Conservation (phyloP, 1,140 invertebrate genomes). For the Drosophila insularis region DNA sequence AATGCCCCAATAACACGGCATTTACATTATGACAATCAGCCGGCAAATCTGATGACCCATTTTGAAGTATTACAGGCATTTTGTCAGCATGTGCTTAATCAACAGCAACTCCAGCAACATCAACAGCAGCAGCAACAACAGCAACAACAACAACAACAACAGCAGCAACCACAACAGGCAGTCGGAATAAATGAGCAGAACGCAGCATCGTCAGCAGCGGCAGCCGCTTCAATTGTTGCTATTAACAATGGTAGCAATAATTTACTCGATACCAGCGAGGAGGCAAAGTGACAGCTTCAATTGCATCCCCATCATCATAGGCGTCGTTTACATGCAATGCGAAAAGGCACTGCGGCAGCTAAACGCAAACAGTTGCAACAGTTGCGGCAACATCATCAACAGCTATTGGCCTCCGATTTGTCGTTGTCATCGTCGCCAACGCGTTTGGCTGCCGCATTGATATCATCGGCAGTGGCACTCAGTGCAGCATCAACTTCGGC, state of each 20-base stretch:
- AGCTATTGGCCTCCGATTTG: conserved; percentile 51
- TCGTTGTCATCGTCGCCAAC: conserved; percentile 49
- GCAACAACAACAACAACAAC: conserved; percentile 19
- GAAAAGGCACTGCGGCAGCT: conserved; percentile 63
- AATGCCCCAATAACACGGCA: conserved; percentile 85
- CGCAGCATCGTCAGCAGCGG: neutral
- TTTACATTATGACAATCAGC: conserved; percentile 87
- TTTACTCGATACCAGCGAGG: conserved; percentile 64
- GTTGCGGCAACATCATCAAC: conserved; percentile 63
- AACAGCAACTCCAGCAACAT: conserved; percentile 60
- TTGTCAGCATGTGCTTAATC: conserved; percentile 77
- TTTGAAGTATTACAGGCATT: conserved; percentile 87
- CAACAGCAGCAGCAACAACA: conserved; percentile 53
- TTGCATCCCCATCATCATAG: conserved; percentile 71
- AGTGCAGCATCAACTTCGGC: conserved; percentile 58
- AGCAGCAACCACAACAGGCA: conserved; percentile 31
- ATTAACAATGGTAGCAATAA: conserved; percentile 55
- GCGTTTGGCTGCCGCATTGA: conserved; percentile 67
- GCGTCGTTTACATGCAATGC: conserved; percentile 76
- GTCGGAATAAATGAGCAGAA: conserved; percentile 25
- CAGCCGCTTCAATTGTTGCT: conserved; percentile 14
- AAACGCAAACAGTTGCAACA: conserved; percentile 69
- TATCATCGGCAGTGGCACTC: conserved; percentile 67
- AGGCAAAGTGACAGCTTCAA: conserved; percentile 81
- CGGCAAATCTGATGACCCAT: conserved; percentile 86